phyloP scores from a whole-genome alignment of 2,113 vertebrate genomes.

The Coracopsis vasa region DNA sequence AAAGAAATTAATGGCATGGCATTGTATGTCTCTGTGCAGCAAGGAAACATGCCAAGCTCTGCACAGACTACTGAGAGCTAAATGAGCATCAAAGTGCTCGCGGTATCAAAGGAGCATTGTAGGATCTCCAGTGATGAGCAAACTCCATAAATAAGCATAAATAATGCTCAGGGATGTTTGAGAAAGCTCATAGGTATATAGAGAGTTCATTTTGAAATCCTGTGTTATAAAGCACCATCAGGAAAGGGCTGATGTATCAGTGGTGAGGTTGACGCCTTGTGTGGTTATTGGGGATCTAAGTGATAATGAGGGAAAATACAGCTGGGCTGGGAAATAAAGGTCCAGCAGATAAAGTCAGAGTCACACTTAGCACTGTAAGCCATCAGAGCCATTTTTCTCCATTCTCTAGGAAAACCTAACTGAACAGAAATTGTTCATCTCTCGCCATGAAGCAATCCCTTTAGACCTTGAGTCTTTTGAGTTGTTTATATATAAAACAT shows the following conservation, averaged over 20 bases:
- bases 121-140: neutral
- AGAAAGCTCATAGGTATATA: neutral
- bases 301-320: neutral
- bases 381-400: neutral
- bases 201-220: neutral
- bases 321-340: neutral
- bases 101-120: neutral
- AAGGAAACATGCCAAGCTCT: neutral
- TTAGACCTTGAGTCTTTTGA: neutral
- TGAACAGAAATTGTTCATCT: neutral
- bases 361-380: neutral
- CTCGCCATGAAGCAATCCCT: neutral
- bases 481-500: neutral
- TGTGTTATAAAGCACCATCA: neutral
- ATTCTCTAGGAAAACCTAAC: neutral
- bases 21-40: neutral
- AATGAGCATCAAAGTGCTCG: neutral
- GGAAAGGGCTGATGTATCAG: neutral
- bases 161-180: neutral
- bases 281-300: neutral
- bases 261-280: neutral
- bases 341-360: neutral
- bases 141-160: neutral
- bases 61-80: neutral
- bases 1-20: neutral